These are phyloP conservation scores for Oscheius sp. DNA, from an alignment of 1,140 invertebrate genomes.

Conservation along the genomic window DNA sequence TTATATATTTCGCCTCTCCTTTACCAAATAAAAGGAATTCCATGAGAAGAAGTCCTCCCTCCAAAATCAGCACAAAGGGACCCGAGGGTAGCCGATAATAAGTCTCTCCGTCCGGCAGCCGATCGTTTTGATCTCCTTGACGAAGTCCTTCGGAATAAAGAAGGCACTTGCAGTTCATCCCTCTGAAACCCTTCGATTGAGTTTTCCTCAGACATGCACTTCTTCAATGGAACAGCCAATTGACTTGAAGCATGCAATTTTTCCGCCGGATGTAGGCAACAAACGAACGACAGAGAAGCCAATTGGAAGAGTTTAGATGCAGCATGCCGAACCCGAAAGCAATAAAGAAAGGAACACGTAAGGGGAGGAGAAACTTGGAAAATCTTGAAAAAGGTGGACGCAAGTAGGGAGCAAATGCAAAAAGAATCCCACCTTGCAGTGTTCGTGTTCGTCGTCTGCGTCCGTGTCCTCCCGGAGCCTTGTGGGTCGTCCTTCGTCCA, in stretches of 20 bases:
- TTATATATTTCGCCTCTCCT: not conserved
- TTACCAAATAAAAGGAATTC: slow-evolving; percentile 59
- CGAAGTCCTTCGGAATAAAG: not conserved
- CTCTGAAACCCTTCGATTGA: too few relatives aligned
- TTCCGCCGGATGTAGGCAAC: not conserved
- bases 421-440: not conserved
- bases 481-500: not conserved
- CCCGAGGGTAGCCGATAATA: slow-evolving; percentile 18
- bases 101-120: not conserved
- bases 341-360: too few relatives aligned
- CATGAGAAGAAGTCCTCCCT: slow-evolving; percentile 57
- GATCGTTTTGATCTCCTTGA: not conserved
- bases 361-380: not conserved
- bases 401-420: not conserved
- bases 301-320: too few relatives aligned
- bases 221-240: not conserved
- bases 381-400: too few relatives aligned
- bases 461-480: not conserved
- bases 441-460: not conserved
- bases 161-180: not conserved
- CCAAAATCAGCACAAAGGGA: slow-evolving; percentile 57
- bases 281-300: too few relatives aligned
- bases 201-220: too few relatives aligned
- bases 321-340: too few relatives aligned
- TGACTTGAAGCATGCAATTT: not conserved